Conservation (phyloP, 2,797 vertebrate genomes). For the Coluber constrictor region DNA sequence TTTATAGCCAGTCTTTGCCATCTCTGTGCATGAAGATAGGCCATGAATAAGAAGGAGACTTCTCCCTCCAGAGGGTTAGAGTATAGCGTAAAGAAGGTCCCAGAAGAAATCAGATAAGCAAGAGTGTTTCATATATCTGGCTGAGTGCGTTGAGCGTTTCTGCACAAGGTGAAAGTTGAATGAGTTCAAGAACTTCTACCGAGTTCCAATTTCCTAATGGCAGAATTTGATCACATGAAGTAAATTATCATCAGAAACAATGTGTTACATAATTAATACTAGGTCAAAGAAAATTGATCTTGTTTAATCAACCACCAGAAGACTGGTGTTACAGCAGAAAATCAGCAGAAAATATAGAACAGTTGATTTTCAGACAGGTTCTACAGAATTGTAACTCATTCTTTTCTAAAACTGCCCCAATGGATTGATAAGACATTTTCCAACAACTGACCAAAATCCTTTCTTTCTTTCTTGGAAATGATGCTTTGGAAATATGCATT, state of each 20-base stretch:
- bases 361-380: neutral
- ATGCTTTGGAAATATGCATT: neutral
- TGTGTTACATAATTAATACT: neutral
- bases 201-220: neutral
- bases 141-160: neutral
- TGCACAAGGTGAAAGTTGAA: neutral
- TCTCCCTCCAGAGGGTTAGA: neutral
- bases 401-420: neutral
- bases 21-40: neutral
- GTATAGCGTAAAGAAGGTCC: neutral
- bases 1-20: neutral
- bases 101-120: neutral
- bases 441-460: neutral
- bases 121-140: neutral
- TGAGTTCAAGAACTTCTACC: neutral
- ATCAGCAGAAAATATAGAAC: neutral
- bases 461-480: neutral
- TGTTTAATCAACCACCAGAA: neutral
- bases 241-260: neutral
- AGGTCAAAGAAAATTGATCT: neutral
- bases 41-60: too few species aligned
- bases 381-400: neutral
- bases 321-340: neutral
- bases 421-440: neutral
- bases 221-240: neutral